Evolutionary conservation across 2,888 invertebrate species (phyloP).

Genomic region (Carpatolechia fugitivella): DNA sequence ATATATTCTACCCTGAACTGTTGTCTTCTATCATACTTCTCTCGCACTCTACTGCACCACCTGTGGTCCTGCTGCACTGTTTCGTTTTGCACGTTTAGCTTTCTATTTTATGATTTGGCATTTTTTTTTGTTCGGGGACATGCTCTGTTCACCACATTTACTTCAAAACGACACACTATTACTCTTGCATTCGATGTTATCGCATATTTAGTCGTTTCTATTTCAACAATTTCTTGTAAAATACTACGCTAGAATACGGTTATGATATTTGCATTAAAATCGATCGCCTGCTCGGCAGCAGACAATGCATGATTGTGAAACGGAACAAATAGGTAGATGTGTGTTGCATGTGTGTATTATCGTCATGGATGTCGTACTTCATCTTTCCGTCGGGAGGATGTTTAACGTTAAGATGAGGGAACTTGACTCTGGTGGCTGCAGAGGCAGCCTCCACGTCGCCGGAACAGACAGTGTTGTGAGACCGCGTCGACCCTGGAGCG

Average conservation of each 20-base stretch:
- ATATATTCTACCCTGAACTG: slow-evolving; percentile 25
- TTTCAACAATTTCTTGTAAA: slow-evolving; percentile 57
- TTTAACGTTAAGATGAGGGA: slow-evolving; percentile 73
- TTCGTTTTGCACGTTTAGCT: slow-evolving; percentile 64
- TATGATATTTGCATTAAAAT: slow-evolving; percentile 28
- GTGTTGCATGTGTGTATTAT: slow-evolving; percentile 77
- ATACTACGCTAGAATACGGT: slow-evolving; percentile 46
- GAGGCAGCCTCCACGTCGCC: slow-evolving; percentile 62
- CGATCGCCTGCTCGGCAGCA: slow-evolving; percentile 42
- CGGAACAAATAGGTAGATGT: slow-evolving; percentile 69
- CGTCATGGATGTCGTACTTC: slow-evolving; percentile 74
- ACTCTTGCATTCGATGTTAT: slow-evolving; percentile 65
- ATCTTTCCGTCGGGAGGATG: slow-evolving; percentile 70
- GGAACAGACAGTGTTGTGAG: slow-evolving; percentile 66
- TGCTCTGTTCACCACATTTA: slow-evolving; percentile 56
- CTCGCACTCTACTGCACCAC: slow-evolving; percentile 52
- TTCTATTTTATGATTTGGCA: slow-evolving; percentile 48
- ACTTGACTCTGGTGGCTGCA: slow-evolving; percentile 75
- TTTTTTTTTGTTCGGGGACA: slow-evolving; percentile 43
- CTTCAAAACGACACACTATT: slow-evolving; percentile 59
- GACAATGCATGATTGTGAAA: slow-evolving; percentile 73
- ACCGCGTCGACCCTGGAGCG: slow-evolving; percentile 29
- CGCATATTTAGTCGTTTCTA: slow-evolving; percentile 51
- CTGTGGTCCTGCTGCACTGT: slow-evolving; percentile 66
- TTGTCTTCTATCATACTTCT: slow-evolving; percentile 24